phyloP scores from a whole-genome alignment of 2,888 invertebrate species.

The Merodon equestris region DNA sequence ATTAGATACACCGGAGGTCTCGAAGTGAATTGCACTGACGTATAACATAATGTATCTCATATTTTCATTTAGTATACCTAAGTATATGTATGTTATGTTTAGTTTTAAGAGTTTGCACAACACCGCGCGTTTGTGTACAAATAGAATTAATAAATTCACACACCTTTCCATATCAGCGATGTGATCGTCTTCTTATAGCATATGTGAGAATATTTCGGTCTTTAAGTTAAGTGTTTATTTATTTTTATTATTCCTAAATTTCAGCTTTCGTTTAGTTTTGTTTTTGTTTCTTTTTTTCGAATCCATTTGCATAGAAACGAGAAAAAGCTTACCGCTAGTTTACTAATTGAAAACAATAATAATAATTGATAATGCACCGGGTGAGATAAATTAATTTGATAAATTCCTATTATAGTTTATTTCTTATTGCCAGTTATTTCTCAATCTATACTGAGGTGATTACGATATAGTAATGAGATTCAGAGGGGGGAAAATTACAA shows the following conservation, averaged over 20 bases:
- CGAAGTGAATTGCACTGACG: too few species aligned
- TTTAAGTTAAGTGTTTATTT: neutral
- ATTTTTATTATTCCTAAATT: neutral
- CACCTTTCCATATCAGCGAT: slow-evolving; percentile 46
- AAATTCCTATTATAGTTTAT: neutral
- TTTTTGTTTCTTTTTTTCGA: too few species aligned
- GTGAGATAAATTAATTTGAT: slow-evolving; percentile 41
- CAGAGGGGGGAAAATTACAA: too few species aligned
- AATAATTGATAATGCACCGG: slow-evolving; percentile 42
- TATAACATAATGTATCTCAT: too few species aligned
- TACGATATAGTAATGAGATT: too few species aligned
- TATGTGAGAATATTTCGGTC: slow-evolving; percentile 22
- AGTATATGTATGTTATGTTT: slow-evolving; percentile 22
- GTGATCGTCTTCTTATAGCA: slow-evolving; percentile 8
- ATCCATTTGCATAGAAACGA: slow-evolving; percentile 53
- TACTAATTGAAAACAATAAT: slow-evolving; percentile 49
- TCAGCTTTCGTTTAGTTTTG: slow-evolving; percentile 7
- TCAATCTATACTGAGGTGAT: too few species aligned
- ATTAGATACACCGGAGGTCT: too few species aligned
- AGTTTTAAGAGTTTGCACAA: slow-evolving; percentile 34
- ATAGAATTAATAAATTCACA: slow-evolving; percentile 57
- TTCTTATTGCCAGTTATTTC: too few species aligned
- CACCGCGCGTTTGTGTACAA: slow-evolving; percentile 32
- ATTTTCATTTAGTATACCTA: slow-evolving; percentile 9
- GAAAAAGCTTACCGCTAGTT: slow-evolving; percentile 24